Percentiles rank a stretch among this genome's conserved stretches.
Evolutionary conservation across 1,140 invertebrate species (phyloP).

Genomic region (Episyrphus balteatus): DNA sequence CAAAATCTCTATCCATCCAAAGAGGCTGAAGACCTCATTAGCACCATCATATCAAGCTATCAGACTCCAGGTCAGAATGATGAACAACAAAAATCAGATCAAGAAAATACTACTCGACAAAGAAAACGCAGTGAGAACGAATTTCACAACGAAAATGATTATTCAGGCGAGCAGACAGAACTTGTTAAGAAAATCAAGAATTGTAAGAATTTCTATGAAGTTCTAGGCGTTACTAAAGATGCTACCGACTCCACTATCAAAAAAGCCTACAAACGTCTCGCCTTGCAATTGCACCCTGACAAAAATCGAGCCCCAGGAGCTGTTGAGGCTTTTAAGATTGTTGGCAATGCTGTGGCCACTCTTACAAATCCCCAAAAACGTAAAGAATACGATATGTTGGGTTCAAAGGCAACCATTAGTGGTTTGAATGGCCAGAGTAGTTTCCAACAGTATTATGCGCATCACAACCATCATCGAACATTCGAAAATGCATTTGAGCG

Average conservation of each 20-base stretch:
- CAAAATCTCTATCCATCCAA: conserved; percentile 66
- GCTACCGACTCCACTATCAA: conserved; percentile 89
- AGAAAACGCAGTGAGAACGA: conserved; percentile 6
- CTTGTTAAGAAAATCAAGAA: conserved; percentile 48
- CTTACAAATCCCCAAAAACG: conserved; percentile 86
- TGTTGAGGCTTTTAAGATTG: conserved; percentile 89
- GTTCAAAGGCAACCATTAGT: conserved; percentile 38
- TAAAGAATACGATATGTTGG: conserved; percentile 86
- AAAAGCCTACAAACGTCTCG: conserved; percentile 91
- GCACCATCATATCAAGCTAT: not conserved
- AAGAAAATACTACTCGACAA: conserved; percentile 41
- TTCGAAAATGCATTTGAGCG: conserved; percentile 49
- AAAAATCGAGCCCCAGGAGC: conserved; percentile 96
- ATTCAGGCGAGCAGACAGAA: conserved; percentile 46
- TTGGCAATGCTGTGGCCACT: conserved; percentile 86
- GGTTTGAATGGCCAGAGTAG: not conserved
- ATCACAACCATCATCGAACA: conserved; percentile 1
- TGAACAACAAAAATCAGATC: not conserved
- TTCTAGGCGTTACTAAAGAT: conserved; percentile 80
- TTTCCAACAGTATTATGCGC: conserved; percentile 1
- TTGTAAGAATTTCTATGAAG: conserved; percentile 95
- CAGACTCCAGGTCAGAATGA: not conserved
- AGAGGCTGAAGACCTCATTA: conserved; percentile 39
- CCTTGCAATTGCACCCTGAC: conserved; percentile 93
- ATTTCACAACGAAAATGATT: conserved; percentile 36